Base-by-base conservation (phyloP, 2,888 invertebrate genomes). In the Clitarchus hookeri region DNA sequence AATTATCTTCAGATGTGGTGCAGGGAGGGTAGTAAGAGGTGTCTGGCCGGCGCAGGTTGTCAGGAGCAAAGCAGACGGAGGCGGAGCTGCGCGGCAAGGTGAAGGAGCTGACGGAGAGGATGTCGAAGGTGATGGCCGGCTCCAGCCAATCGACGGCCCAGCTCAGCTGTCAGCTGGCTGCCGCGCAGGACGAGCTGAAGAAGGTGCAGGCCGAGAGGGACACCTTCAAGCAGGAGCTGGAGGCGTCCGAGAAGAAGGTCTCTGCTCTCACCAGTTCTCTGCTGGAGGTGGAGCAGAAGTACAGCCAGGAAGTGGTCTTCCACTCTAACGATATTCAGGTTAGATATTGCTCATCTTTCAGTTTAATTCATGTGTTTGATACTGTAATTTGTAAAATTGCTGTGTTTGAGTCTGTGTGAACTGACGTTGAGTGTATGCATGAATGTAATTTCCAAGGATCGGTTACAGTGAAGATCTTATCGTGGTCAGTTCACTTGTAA, bases 261-360 rank as follows among this genome's bases (percentile, higher is more conserved):
- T 93, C 94, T 77, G 92, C 92, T 80, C 91, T 96, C 23, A 93
- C 94, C 0, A 94, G 94, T 89, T 93, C 93, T 85, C 93, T 95
- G 1, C 94, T 95, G 90, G 93, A 93, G 78, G 95, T 95, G 2
- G 96, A 97, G 92, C 95, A 95, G 88, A 97, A 97, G 90, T 97
- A 97, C 90, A 94, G 95, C 1, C 94, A 95, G 90, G 96, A 96
- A 84, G 96, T 97, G 93, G 93, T 95, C 88, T 91, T 96, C 84
- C 97, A 97, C 92, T 96, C 96, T 0, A 91, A 93, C 82, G 96
- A 97, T 91, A 89, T 92, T 16, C 91, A 91, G 89, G 91, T 90
- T 19, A 65, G 65, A 65, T 9, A n/a, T n/a, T 12, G 53, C 87
- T 88, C 12, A n/a, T 84, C 53, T 36, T 36, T 36, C 2, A 4